Evolutionary conservation across 30 jellyfish, hydroid and myxozoan species (phyloP), one percentile per base, ranked within the genome.

Genomic region (Catostylus mosaicus): DNA sequence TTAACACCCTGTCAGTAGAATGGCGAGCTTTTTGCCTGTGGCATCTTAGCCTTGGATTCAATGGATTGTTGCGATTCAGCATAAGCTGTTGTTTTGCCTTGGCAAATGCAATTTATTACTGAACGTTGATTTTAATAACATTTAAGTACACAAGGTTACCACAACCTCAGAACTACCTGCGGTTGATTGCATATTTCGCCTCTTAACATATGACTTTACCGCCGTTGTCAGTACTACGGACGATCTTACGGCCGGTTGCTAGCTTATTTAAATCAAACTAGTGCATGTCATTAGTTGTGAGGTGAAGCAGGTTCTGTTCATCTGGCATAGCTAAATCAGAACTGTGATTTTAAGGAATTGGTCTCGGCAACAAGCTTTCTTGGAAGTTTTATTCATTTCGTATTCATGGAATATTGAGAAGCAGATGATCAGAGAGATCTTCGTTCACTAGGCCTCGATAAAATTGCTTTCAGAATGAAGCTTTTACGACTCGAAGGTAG

Each of bases 111-210:
- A 27, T 27, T 48, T 48, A 48, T 48, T 48, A 3, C 27, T 48
- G 24, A 16, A 48, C 1, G 63, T 9, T 16, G 23, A 16, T 27
- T 48, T 48, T 40, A 16, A 48, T 48, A 48, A 16, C 24, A 3
- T 48, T 3, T 48, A 8, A 16, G 3, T 48, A 16, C 24, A 36
- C 62, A 31, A 10, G 57, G 62, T 33, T 23, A 67, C 79, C 71
- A 59, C 35, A 59, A n/a, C 45, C 79, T 67, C 79, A 67, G 36
- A 67, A 34, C 35, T 27, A 36, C 62, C 62, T 67, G 79, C 62
- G n/a, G 11, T 33, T 5, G 31, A 36, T 43, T 30, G 40, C 34
- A 36, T 26, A 27, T 11, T 4, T 30, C 57, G 62, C 57, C 14
- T 5, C 23, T 3, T n/a, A 27, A 4, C 61, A 43, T 19, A 5